Conservation (phyloP, 2,113 vertebrate species). For the Phyllostomus discolor region DNA sequence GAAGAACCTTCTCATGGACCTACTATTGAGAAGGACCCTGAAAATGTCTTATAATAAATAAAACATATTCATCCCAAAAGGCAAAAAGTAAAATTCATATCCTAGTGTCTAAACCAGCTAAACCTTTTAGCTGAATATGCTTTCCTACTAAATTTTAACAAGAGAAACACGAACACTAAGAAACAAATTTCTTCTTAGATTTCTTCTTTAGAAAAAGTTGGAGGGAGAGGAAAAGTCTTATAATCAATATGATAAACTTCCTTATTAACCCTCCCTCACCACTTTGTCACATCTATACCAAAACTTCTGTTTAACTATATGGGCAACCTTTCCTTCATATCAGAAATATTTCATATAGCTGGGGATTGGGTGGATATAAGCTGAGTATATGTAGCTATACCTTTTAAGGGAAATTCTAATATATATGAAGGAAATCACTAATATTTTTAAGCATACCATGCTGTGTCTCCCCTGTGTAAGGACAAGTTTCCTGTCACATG, state of each 20-base stretch:
- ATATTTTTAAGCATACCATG: background rate
- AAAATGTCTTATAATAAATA: background rate
- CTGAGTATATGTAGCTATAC: background rate
- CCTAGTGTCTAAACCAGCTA: background rate
- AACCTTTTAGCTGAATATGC: background rate
- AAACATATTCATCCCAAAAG: background rate
- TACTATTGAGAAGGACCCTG: background rate
- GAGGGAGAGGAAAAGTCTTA: background rate
- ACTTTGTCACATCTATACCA: background rate
- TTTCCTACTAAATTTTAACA: background rate
- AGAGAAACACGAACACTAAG: background rate
- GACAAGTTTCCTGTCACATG: background rate
- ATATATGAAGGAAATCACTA: background rate
- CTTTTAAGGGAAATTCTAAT: constrained; percentile 4
- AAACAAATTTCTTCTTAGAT: background rate
- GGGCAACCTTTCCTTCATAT: background rate
- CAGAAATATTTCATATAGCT: background rate
- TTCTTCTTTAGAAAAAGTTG: background rate
- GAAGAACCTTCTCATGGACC: background rate
- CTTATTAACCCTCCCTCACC: background rate
- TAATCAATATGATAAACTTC: background rate
- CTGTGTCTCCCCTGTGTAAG: background rate
- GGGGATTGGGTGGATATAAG: background rate
- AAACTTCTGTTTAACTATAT: background rate
- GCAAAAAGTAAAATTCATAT: background rate